Percentiles rank a stretch among this genome's conserved stretches.
Conservation (phyloP, 1,140 invertebrate species). For the Tyrophagus putrescentiae region DNA sequence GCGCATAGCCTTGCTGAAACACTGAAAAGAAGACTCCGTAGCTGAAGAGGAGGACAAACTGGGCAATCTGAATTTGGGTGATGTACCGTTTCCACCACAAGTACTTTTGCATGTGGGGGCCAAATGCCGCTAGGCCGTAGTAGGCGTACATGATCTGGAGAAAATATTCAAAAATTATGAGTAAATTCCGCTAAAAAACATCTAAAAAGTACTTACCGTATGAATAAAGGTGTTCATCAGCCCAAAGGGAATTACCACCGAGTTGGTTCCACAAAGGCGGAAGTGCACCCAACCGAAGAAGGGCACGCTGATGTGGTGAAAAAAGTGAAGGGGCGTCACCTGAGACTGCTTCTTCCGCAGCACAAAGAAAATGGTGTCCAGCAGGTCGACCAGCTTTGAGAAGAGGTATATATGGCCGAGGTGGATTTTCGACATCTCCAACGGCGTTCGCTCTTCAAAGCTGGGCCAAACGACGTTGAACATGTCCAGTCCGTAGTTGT, state of each 20-base stretch:
- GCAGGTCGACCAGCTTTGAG: conserved; percentile 7
- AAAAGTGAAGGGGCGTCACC: conserved; percentile 81
- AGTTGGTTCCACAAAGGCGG: background rate
- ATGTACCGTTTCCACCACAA: background rate
- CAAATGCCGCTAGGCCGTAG: conserved; percentile 41
- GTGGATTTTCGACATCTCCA: background rate
- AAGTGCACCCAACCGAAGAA: conserved; percentile 24
- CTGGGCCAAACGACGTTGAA: background rate
- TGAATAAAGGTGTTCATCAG: conserved; percentile 75
- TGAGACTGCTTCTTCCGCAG: conserved; percentile 79
- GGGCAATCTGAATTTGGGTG: background rate
- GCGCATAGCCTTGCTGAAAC: background rate
- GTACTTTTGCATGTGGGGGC: conserved; percentile 35
- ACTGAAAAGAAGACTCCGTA: background rate
- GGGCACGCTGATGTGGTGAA: conserved; percentile 55
- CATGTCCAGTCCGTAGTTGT: conserved; percentile 8
- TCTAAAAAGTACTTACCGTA: too few relatives aligned
- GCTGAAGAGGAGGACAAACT: background rate
- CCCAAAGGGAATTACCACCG: conserved; percentile 37
- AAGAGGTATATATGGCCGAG: background rate
- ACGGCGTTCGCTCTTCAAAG: background rate
- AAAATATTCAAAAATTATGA: too few relatives aligned
- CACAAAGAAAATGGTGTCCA: conserved; percentile 57
- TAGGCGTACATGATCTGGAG: conserved; percentile 46
- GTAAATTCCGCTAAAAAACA: too few relatives aligned